Base-by-base conservation (phyloP, 2,888 invertebrate genomes). In the Acronicta aceris region DNA sequence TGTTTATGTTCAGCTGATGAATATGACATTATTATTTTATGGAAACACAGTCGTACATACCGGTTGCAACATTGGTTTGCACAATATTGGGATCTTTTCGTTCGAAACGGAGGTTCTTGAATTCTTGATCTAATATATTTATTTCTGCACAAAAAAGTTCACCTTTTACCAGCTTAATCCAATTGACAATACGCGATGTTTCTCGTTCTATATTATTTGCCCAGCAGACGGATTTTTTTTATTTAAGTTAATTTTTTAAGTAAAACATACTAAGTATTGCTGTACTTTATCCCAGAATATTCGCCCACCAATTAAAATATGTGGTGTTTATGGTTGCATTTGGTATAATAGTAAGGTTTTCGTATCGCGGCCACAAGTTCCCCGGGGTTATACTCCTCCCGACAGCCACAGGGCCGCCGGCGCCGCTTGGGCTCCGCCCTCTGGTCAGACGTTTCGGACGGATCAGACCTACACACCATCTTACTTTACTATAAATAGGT, bases 281-380 rank as follows among this genome's bases (percentile, higher is more conserved):
- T 21, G 30, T 10, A 8, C 10, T 10, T 30, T 30, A 10, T 30
- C 27, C 27, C 27, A 6, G 6, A 27, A 27, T 30, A 4, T 46
- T 46, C 10, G 10, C 13, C 16, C 6, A 5, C 0, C 2, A 43
- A 25, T 63, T 73, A 81, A 65, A 77, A 79, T 27, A 74, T 81
- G 38, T 81, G 76, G 41, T 81, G 74, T 65, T 79, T 81, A 56
- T 82, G 76, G 1, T 75, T 57, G 45, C 83, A 83, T 51, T 82
- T 81, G 15, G 60, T 64, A 59, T 81, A 85, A 65, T 85, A 89
- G 61, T 87, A 88, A 15, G 87, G 87, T 71, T 83, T 87, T 54
- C 81, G 71, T 58, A 86, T 83, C 6, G 76, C 56, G 33, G 78
- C 78, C 49, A 80, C 81, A n/a, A 81, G 61, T 46, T 83, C 78